Evolutionary conservation across 1,140 invertebrate species (phyloP).

Genomic region (Diabrotica undecimpunctata): DNA sequence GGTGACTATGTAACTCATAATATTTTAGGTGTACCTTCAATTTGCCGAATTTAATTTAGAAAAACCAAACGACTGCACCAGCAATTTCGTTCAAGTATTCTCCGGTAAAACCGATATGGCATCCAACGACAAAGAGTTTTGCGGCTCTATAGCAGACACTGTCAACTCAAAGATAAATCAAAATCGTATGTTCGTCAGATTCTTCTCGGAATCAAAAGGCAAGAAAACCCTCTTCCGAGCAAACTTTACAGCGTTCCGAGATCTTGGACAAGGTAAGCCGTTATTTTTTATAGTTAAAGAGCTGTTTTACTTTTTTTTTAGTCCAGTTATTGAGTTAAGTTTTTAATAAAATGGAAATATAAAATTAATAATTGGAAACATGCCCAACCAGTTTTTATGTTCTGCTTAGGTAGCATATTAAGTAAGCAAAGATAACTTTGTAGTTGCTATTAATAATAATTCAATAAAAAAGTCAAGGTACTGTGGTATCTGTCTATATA

Average conservation of each 20-base stretch:
- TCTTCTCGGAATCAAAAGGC: conserved; percentile 62
- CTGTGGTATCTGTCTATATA: too few relatives aligned
- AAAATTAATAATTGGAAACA: too few relatives aligned
- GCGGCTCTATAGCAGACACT: conserved; percentile 73
- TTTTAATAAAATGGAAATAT: too few relatives aligned
- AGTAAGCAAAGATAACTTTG: too few relatives aligned
- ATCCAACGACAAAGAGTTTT: conserved; percentile 63
- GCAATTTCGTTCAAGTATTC: conserved; percentile 78
- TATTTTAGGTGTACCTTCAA: conserved; percentile 67
- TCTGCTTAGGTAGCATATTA: too few relatives aligned
- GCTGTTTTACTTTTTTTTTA: too few relatives aligned
- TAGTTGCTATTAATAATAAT: too few relatives aligned
- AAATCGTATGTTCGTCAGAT: conserved; percentile 60
- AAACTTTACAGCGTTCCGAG: conserved; percentile 70
- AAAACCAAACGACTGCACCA: conserved; percentile 78
- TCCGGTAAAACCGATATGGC: conserved; percentile 62
- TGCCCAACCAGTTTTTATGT: too few relatives aligned
- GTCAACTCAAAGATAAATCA: conserved; percentile 56
- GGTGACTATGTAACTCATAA: background rate
- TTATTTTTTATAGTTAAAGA: background rate
- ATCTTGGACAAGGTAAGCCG: conserved; percentile 40
- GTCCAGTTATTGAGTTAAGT: too few relatives aligned
- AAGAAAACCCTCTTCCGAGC: conserved; percentile 66
- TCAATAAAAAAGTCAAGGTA: too few relatives aligned
- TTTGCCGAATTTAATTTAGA: conserved; percentile 66